Conservation (phyloP, 2,113 vertebrate genomes). For the Xenopus borealis region DNA sequence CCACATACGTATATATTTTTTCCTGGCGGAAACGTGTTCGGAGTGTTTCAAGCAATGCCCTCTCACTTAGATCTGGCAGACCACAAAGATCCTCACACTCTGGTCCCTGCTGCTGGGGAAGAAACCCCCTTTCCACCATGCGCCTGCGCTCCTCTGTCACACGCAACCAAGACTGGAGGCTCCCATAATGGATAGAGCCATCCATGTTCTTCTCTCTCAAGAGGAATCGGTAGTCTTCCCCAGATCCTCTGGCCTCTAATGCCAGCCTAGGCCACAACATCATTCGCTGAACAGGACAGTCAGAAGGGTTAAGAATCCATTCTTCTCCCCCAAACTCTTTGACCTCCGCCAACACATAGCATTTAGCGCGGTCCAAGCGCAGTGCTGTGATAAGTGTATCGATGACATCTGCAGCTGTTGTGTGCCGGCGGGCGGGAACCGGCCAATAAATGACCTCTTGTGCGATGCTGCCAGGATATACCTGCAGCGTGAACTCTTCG, state of each 20-base stretch:
- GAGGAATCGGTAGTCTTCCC: slow-evolving; percentile 95
- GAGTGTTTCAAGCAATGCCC: slow-evolving; percentile 92
- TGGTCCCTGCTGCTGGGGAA: slow-evolving; percentile 86
- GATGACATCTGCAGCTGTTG: slow-evolving; percentile 93
- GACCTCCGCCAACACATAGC: slow-evolving; percentile 92
- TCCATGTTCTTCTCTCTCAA: slow-evolving; percentile 94
- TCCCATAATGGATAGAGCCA: slow-evolving; percentile 93
- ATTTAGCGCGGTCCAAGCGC: slow-evolving; percentile 86
- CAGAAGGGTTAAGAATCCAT: slow-evolving; percentile 96
- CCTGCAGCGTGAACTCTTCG: slow-evolving; percentile 86
- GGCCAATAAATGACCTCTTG: slow-evolving; percentile 97
- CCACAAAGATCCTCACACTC: slow-evolving; percentile 90
- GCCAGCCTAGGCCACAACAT: slow-evolving; percentile 97
- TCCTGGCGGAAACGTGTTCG: slow-evolving; percentile 92
- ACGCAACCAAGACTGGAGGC: slow-evolving; percentile 92
- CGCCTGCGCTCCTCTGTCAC: slow-evolving; percentile 89
- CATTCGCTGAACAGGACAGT: slow-evolving; percentile 96
- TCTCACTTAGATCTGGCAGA: slow-evolving; percentile 90
- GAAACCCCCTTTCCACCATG: slow-evolving; percentile 88
- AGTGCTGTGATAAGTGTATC: slow-evolving; percentile 84
- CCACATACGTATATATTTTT: slow-evolving; percentile 96
- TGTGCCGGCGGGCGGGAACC: slow-evolving; percentile 84
- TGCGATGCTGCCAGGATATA: slow-evolving; percentile 89
- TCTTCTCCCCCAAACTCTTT: slow-evolving; percentile 98
- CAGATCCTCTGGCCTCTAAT: slow-evolving; percentile 84